A percentile compares a stretch with the other conserved stretches of the same genome.
Evolutionary conservation across 2,888 invertebrate species (phyloP).

Genomic region (Pocota personata): DNA sequence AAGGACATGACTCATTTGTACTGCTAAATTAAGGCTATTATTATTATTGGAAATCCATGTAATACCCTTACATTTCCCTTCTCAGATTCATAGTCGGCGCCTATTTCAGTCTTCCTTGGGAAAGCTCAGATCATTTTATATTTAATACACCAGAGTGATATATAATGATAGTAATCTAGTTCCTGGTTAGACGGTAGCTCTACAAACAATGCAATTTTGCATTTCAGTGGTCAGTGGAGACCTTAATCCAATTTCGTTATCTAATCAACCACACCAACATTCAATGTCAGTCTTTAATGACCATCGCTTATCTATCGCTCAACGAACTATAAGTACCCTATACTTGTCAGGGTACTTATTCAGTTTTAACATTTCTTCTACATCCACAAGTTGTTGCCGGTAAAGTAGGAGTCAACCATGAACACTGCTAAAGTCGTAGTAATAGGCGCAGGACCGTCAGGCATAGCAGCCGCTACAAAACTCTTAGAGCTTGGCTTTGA

Average conservation of each 20-base stretch:
- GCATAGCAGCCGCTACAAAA: conserved; percentile 82
- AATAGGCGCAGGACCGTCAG: conserved; percentile 82
- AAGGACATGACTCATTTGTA: too few relatives aligned
- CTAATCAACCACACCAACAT: not conserved
- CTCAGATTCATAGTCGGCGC: too few relatives aligned
- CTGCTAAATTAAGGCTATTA: too few relatives aligned
- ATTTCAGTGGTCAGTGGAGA: not conserved
- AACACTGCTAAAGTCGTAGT: conserved; percentile 79
- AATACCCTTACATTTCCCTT: too few relatives aligned
- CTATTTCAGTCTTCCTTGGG: too few relatives aligned
- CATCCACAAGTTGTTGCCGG: not conserved
- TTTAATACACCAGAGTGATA: too few relatives aligned
- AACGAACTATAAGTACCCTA: not conserved
- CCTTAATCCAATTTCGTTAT: not conserved
- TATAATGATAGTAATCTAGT: too few relatives aligned
- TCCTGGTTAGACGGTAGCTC: too few relatives aligned
- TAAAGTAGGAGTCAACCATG: conserved; percentile 60
- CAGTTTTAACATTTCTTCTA: not conserved
- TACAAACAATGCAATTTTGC: not conserved
- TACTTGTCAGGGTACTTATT: not conserved
- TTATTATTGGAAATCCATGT: too few relatives aligned
- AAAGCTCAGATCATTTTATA: too few relatives aligned
- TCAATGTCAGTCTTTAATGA: not conserved
- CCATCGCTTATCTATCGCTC: not conserved
- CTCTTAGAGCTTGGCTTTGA: conserved; percentile 82